phyloP scores from a whole-genome alignment of 2,888 invertebrate species.

The Mechanitis mazaeus region DNA sequence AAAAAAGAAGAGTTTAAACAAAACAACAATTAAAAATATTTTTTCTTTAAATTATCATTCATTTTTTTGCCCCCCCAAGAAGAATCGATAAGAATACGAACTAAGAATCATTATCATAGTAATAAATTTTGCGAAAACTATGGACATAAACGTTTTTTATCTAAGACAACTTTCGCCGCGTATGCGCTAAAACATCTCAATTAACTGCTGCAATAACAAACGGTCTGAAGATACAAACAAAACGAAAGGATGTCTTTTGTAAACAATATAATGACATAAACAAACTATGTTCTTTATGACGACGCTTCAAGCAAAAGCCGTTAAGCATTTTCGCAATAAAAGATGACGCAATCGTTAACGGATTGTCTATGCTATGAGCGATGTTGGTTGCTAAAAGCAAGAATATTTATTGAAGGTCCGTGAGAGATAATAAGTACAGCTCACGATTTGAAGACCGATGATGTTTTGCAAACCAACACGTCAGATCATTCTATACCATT shows the following conservation, averaged over 20 bases:
- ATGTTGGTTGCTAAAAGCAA: conserved; percentile 1
- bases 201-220: conserved; percentile 49
- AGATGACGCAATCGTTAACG: conserved; percentile 47
- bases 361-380: conserved; percentile 17
- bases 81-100: conserved; percentile 9
- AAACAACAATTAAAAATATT: neutral
- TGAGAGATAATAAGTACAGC: conserved; percentile 5
- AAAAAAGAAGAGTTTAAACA: conserved; percentile 2
- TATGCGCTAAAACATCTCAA: conserved; percentile 37
- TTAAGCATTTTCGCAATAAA: conserved; percentile 48
- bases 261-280: conserved; percentile 49
- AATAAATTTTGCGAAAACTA: conserved; percentile 37
- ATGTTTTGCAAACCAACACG: conserved; percentile 3
- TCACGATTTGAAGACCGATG: conserved; percentile 6
- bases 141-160: conserved; percentile 34
- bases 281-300: conserved; percentile 45
- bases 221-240: conserved; percentile 31
- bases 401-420: conserved; percentile 7
- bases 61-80: no score
- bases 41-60: no score
- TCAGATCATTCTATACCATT: conserved; percentile 3
- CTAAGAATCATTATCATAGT: conserved; percentile 19
- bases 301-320: conserved; percentile 42
- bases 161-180: conserved; percentile 27
- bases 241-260: conserved; percentile 54